Percentiles rank a stretch among this genome's conserved stretches.
Evolutionary conservation across 2,888 invertebrate species (phyloP).

Genomic region (Drosophila pseudotalamancana): DNA sequence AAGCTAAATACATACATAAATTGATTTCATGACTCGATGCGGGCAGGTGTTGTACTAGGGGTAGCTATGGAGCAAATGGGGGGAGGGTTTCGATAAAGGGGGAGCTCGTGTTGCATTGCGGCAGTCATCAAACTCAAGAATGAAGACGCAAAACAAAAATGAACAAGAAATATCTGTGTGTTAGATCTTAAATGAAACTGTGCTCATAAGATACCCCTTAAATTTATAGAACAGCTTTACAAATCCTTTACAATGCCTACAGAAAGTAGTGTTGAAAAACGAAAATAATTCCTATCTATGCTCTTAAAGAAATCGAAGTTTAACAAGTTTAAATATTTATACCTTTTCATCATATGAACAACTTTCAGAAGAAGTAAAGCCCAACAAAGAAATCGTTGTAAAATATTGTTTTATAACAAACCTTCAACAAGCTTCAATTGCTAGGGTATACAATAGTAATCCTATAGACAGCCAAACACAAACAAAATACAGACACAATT

Average conservation of each 20-base stretch:
- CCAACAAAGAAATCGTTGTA: background rate
- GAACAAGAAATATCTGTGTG: slow-evolving; percentile 8
- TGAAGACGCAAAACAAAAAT: slow-evolving; percentile 17
- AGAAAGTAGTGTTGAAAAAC: background rate
- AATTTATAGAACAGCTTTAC: background rate
- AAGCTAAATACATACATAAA: slow-evolving; percentile 66
- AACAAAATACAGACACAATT: background rate
- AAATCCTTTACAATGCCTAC: too few species aligned
- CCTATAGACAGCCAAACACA: too few species aligned
- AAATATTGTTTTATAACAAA: too few species aligned
- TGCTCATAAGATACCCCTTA: background rate
- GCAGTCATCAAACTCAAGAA: slow-evolving; percentile 48
- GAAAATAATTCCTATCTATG: too few species aligned
- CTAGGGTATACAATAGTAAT: too few species aligned
- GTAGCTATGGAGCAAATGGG: too few species aligned
- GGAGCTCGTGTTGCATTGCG: slow-evolving; percentile 26
- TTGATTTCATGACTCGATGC: slow-evolving; percentile 69
- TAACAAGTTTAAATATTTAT: too few species aligned
- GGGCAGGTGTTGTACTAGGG: slow-evolving; percentile 26
- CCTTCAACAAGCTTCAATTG: too few species aligned
- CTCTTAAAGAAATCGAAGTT: too few species aligned
- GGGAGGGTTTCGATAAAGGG: background rate
- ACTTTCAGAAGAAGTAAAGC: background rate
- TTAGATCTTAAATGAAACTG: background rate
- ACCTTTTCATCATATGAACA: background rate